Base-by-base conservation (phyloP, 2,113 vertebrate genomes). In the Lepus americanus region DNA sequence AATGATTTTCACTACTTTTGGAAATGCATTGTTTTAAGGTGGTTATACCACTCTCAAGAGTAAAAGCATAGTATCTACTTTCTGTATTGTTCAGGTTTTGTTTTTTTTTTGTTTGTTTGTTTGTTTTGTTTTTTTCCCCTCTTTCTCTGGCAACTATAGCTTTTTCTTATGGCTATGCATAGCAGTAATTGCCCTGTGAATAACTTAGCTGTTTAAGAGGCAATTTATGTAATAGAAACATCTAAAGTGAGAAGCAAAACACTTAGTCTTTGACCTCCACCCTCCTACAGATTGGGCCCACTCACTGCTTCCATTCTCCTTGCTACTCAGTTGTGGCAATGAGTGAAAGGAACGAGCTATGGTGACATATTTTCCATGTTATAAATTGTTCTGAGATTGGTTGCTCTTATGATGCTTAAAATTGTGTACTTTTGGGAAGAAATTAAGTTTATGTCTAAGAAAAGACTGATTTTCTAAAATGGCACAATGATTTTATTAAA, bases 181-280 rank as follows among this genome's bases (percentile, higher is more conserved):
- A 85, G 77, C 25, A 64, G 39, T 61, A 85, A 88, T 83, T 95
- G 78, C 92, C 64, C 69, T 93, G 63, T 55, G 79, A 92, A 59
- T 78, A 80, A 67, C 70, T 59, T 44, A 53, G 31, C 13, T 88
- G 12, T 72, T 92, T 53, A 94, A 93, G 67, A 19, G 92, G 17
- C 25, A 79, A 59, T 64, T 22, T 9, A n/a, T 63, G 3, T 72
- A 87, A 69, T 84, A 51, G n/a, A 39, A 76, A 85, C 91, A 49
- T 51, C 29, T 83, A 74, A 82, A 82, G 7, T 69, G 33, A 63
- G 90, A 90, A 29, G 79, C 49, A 87, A 72, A 92, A 79, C 9
- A 33, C 70, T 87, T 84, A 11, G 23, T 70, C 61, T 90, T 88
- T 49, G 25, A 19, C 78, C 33, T 96, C 39, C 31, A 3, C 6